Evolutionary conservation across 2,113 vertebrate species (phyloP).

Genomic region (Eublepharis macularius): DNA sequence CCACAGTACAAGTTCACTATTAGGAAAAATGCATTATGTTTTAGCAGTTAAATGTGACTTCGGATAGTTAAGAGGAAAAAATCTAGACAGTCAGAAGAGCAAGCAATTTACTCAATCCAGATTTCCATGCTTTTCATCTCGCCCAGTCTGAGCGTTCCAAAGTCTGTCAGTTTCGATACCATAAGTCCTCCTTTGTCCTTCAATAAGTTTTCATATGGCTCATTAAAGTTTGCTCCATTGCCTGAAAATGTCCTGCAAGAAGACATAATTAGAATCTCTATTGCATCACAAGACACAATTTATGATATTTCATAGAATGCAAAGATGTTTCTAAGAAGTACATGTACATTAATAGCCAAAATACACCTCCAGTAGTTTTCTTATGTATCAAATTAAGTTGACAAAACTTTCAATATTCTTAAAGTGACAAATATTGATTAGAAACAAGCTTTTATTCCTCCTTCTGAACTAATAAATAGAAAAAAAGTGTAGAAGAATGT

Average conservation of each 20-base stretch:
- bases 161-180: slow-evolving; percentile 79
- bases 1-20: background rate
- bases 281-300: slow-evolving; percentile 2
- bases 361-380: background rate
- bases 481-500: too few relatives aligned
- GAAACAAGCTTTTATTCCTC: too few relatives aligned
- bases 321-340: background rate
- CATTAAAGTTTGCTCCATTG: background rate
- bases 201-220: slow-evolving; percentile 68
- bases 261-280: slow-evolving; percentile 19
- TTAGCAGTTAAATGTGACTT: background rate
- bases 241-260: background rate
- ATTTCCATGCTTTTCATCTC: slow-evolving; percentile 74
- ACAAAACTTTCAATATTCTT: background rate
- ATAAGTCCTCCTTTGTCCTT: slow-evolving; percentile 83
- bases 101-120: slow-evolving; percentile 87
- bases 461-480: too few relatives aligned
- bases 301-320: background rate
- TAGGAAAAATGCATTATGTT: background rate
- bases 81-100: background rate
- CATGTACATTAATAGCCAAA: background rate
- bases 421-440: too few relatives aligned
- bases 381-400: background rate
- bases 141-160: slow-evolving; percentile 83
- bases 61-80: background rate